phyloP scores from a whole-genome alignment of 2,113 vertebrate genomes.

The Callithrix jacchus region DNA sequence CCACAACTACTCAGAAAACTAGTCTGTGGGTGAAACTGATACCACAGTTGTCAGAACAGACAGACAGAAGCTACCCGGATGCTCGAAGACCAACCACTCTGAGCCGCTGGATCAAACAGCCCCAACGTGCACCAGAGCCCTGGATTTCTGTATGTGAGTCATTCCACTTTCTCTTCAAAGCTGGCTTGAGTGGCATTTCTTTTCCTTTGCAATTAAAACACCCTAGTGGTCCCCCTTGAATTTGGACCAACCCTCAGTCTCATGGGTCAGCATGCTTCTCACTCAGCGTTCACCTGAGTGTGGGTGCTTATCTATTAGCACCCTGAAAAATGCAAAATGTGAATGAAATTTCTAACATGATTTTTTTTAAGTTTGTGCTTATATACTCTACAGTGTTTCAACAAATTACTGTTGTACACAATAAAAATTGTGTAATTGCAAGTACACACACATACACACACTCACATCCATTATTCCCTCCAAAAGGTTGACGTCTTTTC shows the following conservation, averaged over 20 bases:
- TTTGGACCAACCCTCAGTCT: neutral
- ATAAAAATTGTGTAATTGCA: neutral
- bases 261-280: neutral
- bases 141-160: neutral
- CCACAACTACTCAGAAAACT: neutral
- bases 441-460: neutral
- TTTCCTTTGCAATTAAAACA: neutral
- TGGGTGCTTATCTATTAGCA: neutral
- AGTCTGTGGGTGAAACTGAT: neutral
- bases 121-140: no score
- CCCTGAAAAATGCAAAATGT: neutral
- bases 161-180: neutral
- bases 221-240: neutral
- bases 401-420: neutral
- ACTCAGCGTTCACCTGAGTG: neutral
- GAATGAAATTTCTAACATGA: neutral
- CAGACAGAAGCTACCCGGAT: neutral
- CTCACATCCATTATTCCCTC: neutral
- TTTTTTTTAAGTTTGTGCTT: neutral
- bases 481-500: neutral
- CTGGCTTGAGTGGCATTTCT: neutral
- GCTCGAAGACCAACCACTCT: neutral
- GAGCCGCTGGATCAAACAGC: neutral
- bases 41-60: neutral
- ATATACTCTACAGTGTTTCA: neutral